Conservation (phyloP, 2,113 vertebrate genomes). For the Octodon degus region DNA sequence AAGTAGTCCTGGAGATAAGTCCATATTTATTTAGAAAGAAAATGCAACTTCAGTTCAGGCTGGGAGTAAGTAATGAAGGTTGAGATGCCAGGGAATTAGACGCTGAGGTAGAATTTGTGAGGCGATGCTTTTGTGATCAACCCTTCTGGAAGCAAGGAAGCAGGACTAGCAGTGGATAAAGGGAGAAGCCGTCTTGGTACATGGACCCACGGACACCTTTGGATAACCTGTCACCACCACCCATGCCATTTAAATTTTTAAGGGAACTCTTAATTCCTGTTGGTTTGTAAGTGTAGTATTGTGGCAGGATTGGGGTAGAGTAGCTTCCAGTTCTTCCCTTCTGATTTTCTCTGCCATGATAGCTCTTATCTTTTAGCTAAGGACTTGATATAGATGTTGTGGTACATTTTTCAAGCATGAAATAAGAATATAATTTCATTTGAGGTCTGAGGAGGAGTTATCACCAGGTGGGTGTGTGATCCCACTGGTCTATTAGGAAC, state of each 20-base stretch:
- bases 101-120: neutral
- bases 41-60: slow-evolving; percentile 1
- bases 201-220: neutral
- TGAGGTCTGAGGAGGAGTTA: neutral
- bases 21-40: neutral
- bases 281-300: neutral
- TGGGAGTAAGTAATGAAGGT: neutral
- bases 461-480: neutral
- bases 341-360: neutral
- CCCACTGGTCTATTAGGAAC: neutral
- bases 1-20: neutral
- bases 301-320: neutral
- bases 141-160: neutral
- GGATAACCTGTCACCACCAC: neutral
- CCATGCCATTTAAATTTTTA: neutral
- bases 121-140: neutral
- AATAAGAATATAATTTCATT: neutral
- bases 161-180: neutral
- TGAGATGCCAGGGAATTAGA: neutral
- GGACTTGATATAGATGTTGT: neutral
- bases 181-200: neutral
- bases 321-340: neutral
- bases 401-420: neutral
- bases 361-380: neutral
- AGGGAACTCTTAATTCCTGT: neutral